Evolutionary conservation across 2,888 invertebrate genomes (phyloP), one percentile per base, ranked within the genome.

Genomic region (Halocaridina rubra): DNA sequence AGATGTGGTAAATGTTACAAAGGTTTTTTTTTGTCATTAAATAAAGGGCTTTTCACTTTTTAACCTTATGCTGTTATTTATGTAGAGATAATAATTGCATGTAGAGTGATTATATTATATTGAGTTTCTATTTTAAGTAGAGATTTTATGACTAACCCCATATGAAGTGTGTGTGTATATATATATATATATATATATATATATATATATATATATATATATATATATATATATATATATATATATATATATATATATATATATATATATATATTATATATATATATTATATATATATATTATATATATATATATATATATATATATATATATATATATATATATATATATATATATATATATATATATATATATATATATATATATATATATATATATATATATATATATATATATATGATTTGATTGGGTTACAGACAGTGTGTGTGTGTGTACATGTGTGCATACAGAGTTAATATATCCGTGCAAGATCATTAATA

Each of bases 1-100:
- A 72, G 27, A 81, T 69, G 24, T 46, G 33, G 81, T n/a, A n/a
- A n/a, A n/a, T n/a, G n/a, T n/a, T n/a, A n/a, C n/a, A n/a, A n/a
- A n/a, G n/a, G n/a, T n/a, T n/a, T n/a, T n/a, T n/a, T n/a, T n/a
- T n/a, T n/a, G n/a, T n/a, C n/a, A n/a, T n/a, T n/a, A n/a, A n/a
- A n/a, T n/a, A n/a, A n/a, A n/a, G n/a, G n/a, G n/a, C n/a, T n/a
- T n/a, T n/a, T n/a, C n/a, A n/a, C 81, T 81, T 81, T 72, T 32
- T 46, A 64, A 19, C 71, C 29, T 77, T 39, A n/a, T 81, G 72
- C 24, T 78, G 8, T 29, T 77, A 72, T 67, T 81, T 7, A 24
- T 57, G 19, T 84, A 84, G 82, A 84, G 33, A 76, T 84, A 84
- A 78, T 27, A 19, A 27, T 61, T 84, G 82, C 82, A 84, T 84